Evolutionary conservation across 2,797 vertebrate genomes (phyloP), one percentile per base, ranked within the genome.

Genomic region (Oreortyx pictus): DNA sequence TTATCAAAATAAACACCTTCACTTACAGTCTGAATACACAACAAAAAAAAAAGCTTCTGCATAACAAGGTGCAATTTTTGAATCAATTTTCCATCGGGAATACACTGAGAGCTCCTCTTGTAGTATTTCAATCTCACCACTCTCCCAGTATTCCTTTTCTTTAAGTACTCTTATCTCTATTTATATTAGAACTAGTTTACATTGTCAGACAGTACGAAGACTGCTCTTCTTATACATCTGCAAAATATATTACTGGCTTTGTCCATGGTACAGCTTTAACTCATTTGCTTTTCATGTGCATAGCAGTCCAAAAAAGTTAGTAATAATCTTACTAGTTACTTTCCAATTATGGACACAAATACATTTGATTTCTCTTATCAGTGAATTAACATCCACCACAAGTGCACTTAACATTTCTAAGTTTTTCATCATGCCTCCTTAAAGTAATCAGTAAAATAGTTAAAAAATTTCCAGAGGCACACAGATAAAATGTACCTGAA

Each of bases 401-500:
- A 68, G 59, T 2, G 4, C 5, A 79, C 35, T 5, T 39, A 29
- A 60, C 6, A 14, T 57, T 27, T 37, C 72, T 33, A 8, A 80
- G 15, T 44, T 90, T n/a, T 57, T 17, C 5, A 41, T 4, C 23
- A 44, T 5, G 14, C 7, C 41, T 85, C n/a, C 41, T 88, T 35
- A 64, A 71, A 73, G 31, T 12, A 54, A 46, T 89, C 18, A 76
- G 35, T 18, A 72, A 43, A 37, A 37, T 10, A 37, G 37, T 37
- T 37, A 37, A 37, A 37, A 37, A 37, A 37, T 37, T 37, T 37
- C 37, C 37, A 37, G 37, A 37, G 37, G 37, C 37, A 37, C 37
- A 37, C 37, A 37, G 37, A 9, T 37, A 25, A 93, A 59, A 13
- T 44, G 78, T 92, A 99, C 99, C 99, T 98, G 97, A 99, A 99